Evolutionary conservation across 2,888 invertebrate species (phyloP).

Genomic region (Tuta absoluta): DNA sequence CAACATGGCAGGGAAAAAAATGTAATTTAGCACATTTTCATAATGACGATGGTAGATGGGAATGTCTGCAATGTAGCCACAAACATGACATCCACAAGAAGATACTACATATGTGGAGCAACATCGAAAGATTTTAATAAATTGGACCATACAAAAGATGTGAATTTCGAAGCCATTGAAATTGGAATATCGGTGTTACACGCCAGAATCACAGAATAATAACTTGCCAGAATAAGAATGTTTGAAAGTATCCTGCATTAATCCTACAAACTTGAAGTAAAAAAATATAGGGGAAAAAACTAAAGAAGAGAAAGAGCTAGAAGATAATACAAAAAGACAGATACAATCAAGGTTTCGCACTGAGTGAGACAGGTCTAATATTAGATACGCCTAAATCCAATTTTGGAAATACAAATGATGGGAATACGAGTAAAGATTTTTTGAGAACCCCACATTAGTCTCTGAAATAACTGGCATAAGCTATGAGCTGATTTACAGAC

Average conservation of each 20-base stretch:
- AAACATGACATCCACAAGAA: constrained; percentile 31
- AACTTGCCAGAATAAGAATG: too few relatives aligned
- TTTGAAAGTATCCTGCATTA: constrained; percentile 17
- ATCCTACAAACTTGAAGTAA: constrained; percentile 8
- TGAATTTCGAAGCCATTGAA: neutral
- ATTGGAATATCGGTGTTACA: constrained; percentile 12
- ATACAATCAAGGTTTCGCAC: constrained; percentile 1
- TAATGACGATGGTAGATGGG: constrained; percentile 36
- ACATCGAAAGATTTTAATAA: constrained; percentile 32
- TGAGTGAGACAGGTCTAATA: too few relatives aligned
- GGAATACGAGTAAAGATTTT: constrained; percentile 9
- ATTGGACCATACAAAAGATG: neutral
- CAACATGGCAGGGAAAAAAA: neutral
- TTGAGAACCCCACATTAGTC: neutral
- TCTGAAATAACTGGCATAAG: constrained; percentile 26
- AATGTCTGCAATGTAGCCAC: constrained; percentile 36
- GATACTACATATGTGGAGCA: constrained; percentile 32
- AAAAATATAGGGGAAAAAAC: neutral
- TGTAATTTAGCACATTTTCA: constrained; percentile 18
- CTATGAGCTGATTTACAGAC: neutral
- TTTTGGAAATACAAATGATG: neutral
- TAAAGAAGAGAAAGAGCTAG: neutral
- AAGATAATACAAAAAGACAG: neutral
- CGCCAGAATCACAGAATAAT: constrained; percentile 8
- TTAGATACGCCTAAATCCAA: neutral